Conservation (phyloP, 2,888 invertebrate species). For the Andrena camellia region DNA sequence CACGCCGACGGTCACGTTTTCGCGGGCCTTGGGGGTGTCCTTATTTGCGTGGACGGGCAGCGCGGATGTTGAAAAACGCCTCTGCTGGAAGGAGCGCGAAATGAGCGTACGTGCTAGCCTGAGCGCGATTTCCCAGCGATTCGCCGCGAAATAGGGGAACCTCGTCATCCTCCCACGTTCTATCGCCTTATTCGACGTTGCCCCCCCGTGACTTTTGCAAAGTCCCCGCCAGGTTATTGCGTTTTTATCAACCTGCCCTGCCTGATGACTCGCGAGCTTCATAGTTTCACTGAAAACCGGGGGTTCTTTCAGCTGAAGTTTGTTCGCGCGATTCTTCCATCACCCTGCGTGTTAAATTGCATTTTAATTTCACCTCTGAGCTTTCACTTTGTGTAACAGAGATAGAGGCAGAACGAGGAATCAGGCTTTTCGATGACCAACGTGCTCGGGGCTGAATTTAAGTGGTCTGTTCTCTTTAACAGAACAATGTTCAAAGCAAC, state of each 20-base stretch:
- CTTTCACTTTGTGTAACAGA: too few species aligned
- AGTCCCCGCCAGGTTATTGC: conserved; percentile 15
- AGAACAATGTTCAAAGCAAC: too few species aligned
- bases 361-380: too few species aligned
- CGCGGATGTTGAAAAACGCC: conserved; percentile 42
- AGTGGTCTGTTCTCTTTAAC: too few species aligned
- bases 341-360: background rate
- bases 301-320: background rate
- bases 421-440: too few species aligned
- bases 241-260: conserved; percentile 12
- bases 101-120: conserved; percentile 35
- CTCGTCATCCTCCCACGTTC: background rate
- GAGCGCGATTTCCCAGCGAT: conserved; percentile 29
- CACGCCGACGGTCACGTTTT: conserved; percentile 25
- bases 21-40: background rate
- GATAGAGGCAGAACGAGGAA: too few species aligned
- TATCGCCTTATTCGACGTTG: background rate
- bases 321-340: background rate
- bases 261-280: background rate
- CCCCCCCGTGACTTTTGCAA: background rate
- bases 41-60: conserved; percentile 24
- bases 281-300: background rate
- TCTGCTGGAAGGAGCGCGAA: conserved; percentile 16
- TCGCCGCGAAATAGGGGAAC: conserved; percentile 17
- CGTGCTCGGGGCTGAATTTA: too few species aligned